These are phyloP conservation scores for Enteromius viviparus DNA, from an alignment of 2,797 vertebrate genomes.

Conservation along the genomic window DNA sequence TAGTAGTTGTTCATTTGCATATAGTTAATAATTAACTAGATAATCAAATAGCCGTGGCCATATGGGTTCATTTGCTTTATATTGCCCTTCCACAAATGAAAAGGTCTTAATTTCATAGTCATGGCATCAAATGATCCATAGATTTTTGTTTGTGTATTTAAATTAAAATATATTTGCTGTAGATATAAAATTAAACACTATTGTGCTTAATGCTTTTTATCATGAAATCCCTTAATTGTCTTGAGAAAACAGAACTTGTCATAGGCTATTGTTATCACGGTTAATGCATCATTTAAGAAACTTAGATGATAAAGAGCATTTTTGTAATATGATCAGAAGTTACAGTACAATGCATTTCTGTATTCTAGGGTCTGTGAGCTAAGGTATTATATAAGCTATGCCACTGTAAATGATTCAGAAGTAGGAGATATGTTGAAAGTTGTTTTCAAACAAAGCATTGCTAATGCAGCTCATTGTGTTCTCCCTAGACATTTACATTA, in stretches of 20 bases:
- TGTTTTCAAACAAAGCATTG: neutral
- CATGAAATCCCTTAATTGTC: neutral
- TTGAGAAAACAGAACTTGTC: neutral
- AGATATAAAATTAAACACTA: neutral
- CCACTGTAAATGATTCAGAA: neutral
- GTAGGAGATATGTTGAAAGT: neutral
- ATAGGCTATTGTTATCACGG: neutral
- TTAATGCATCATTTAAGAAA: neutral
- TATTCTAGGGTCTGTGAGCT: neutral
- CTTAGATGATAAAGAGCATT: neutral
- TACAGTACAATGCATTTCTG: neutral
- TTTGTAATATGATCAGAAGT: neutral
- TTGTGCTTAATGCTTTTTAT: neutral
- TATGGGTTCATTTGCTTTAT: neutral
- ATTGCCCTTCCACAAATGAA: neutral
- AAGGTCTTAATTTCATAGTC: neutral
- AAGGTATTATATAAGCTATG: neutral
- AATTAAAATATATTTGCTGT: neutral
- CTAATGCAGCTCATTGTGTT: neutral
- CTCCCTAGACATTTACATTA: neutral
- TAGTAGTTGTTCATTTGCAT: neutral
- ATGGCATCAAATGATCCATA: neutral
- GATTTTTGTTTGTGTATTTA: neutral
- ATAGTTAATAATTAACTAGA: neutral
- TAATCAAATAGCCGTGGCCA: neutral